These are phyloP conservation scores for Cacatua alba DNA, from an alignment of 2,113 vertebrate genomes.

Conservation along the genomic window DNA sequence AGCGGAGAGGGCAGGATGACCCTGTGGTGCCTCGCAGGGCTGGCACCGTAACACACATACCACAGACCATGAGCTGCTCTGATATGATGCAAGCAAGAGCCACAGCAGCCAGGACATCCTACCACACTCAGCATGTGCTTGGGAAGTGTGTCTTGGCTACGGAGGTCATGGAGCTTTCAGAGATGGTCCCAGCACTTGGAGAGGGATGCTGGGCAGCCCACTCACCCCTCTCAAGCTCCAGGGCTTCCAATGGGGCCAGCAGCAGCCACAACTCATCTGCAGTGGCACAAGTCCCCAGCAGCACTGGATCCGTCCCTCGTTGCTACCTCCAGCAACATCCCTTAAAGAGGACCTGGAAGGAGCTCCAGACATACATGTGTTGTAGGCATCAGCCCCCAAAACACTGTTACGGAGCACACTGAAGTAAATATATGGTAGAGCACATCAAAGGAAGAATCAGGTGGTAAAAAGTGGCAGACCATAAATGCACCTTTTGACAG, in stretches of 20 bases:
- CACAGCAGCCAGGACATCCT: background rate
- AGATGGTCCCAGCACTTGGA: background rate
- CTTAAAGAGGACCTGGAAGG: background rate
- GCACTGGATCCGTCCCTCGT: background rate
- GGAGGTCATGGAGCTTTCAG: background rate
- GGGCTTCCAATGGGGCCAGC: background rate
- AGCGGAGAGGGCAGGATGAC: background rate
- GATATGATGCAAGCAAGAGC: background rate
- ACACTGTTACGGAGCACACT: background rate
- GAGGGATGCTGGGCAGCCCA: background rate
- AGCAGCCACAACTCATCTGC: background rate
- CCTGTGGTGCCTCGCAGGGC: background rate
- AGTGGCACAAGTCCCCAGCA: background rate
- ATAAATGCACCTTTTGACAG: background rate
- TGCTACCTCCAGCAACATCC: background rate
- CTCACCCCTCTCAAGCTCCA: accelerated
- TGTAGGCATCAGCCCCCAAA: background rate
- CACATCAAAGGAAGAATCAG: background rate
- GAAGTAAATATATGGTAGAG: background rate
- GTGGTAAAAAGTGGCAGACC: background rate
- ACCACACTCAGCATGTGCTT: background rate
- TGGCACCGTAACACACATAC: background rate
- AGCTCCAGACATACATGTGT: background rate
- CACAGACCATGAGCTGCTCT: background rate
- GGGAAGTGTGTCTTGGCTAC: background rate